These are phyloP conservation scores for Drosophila emarginata DNA, from an alignment of 2,888 invertebrate genomes.

Conservation along the genomic window DNA sequence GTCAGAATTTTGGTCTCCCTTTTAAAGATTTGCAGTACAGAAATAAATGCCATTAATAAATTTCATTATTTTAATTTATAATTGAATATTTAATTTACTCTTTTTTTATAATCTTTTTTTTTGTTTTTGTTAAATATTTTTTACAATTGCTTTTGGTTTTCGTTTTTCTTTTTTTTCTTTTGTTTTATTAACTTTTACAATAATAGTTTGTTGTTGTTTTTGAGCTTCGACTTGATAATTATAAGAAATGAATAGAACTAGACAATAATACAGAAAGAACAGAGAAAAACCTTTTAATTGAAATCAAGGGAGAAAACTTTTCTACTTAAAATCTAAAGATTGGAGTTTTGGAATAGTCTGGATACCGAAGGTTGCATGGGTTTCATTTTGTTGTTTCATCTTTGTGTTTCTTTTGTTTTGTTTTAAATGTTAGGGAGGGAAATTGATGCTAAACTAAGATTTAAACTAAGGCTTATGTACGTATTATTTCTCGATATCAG, in stretches of 20 bases:
- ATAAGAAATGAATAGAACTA: constrained; percentile 20
- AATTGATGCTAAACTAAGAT: constrained; percentile 68
- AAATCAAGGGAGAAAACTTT: constrained; percentile 28
- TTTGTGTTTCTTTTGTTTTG: background rate
- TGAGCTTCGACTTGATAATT: constrained; percentile 34
- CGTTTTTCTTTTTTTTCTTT: constrained; percentile 15
- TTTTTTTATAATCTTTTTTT: constrained; percentile 27
- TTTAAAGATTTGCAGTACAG: constrained; percentile 9
- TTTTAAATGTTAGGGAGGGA: constrained; percentile 32
- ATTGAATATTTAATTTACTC: constrained; percentile 67
- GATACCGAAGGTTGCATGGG: constrained; percentile 12
- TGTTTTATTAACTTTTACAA: constrained; percentile 32
- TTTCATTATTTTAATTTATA: constrained; percentile 38
- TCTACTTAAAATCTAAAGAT: constrained; percentile 39
- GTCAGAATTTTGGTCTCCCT: background rate
- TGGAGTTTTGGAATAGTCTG: constrained; percentile 18
- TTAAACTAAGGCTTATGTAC: constrained; percentile 67
- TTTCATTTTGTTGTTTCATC: background rate
- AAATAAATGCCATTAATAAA: constrained; percentile 6
- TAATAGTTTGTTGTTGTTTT: constrained; percentile 33
- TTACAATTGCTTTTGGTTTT: constrained; percentile 74
- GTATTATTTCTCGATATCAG: constrained; percentile 43
- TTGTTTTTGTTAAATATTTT: constrained; percentile 41
- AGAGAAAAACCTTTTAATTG: background rate
- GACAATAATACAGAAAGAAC: constrained; percentile 23